phyloP scores from a whole-genome alignment of 2,113 vertebrate species.

The Chionodraco myersi region DNA sequence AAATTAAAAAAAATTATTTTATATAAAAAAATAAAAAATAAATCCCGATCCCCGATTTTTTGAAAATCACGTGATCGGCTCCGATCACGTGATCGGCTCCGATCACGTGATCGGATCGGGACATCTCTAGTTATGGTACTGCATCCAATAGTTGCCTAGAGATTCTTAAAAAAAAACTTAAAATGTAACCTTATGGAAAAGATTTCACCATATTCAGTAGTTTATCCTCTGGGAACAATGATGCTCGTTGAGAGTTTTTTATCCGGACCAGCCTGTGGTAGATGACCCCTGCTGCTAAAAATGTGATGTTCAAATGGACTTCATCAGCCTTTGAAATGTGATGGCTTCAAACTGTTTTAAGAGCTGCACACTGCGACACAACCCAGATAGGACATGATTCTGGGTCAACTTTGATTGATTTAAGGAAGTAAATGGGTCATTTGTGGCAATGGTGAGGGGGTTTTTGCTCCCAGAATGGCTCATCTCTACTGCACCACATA shows the following conservation, averaged over 20 bases:
- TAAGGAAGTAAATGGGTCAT: constrained; percentile 29
- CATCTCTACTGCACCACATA: background rate
- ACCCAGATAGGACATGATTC: constrained; percentile 12
- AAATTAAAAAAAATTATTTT: too few species aligned
- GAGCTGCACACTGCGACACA: background rate
- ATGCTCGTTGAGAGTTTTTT: background rate
- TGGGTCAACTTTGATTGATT: constrained; percentile 21
- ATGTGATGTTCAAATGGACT: background rate
- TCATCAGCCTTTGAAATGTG: background rate
- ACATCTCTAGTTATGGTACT: background rate
- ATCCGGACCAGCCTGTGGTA: background rate
- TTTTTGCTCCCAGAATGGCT: constrained; percentile 6
- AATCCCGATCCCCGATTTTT: too few species aligned
- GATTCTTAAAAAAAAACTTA: too few species aligned
- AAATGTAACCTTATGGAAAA: background rate
- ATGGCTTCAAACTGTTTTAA: constrained; percentile 3
- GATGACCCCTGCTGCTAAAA: background rate
- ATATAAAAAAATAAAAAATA: too few species aligned
- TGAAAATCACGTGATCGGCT: too few species aligned
- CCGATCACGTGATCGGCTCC: too few species aligned
- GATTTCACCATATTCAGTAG: background rate
- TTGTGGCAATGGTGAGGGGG: background rate
- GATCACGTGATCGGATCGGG: too few species aligned
- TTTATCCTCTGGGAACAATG: background rate
- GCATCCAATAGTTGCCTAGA: background rate